phyloP scores from a whole-genome alignment of 2,113 vertebrate species.

The Hiodon alosoides region DNA sequence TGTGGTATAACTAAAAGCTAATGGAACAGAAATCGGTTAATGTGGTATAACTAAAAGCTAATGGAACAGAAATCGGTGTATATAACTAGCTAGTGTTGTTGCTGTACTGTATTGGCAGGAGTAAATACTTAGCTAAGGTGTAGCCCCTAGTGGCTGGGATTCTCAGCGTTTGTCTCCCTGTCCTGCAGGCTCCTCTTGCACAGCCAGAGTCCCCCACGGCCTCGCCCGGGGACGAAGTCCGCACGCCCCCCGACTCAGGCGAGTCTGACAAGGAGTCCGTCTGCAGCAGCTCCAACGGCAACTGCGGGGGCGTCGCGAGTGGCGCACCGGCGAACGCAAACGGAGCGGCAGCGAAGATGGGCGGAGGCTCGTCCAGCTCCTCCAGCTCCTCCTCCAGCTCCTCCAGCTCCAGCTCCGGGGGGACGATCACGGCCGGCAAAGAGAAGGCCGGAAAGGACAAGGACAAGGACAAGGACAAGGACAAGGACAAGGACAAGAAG shows the following conservation, averaged over 20 bases:
- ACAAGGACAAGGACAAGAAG: slow-evolving; percentile 81
- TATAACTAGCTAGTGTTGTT: too few species aligned
- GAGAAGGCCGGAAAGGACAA: slow-evolving; percentile 60
- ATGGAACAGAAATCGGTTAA: too few species aligned
- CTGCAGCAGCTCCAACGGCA: slow-evolving; percentile 86
- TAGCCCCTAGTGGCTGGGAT: too few species aligned
- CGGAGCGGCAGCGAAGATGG: slow-evolving; percentile 25
- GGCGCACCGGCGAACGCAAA: slow-evolving; percentile 1
- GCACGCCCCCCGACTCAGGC: slow-evolving; percentile 80
- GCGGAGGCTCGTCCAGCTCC: slow-evolving; percentile 7
- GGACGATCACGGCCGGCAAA: slow-evolving; percentile 45
- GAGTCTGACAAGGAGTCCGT: slow-evolving; percentile 95
- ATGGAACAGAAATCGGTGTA: too few species aligned
- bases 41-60: too few species aligned
- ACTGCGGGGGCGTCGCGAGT: slow-evolving; percentile 48
- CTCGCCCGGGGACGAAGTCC: slow-evolving; percentile 79
- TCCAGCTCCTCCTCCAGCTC: slow-evolving; percentile 62
- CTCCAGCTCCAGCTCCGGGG: slow-evolving; percentile 53
- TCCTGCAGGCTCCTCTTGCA: slow-evolving; percentile 78
- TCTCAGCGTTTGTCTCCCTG: neutral
- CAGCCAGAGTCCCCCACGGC: slow-evolving; percentile 92
- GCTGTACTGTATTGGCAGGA: too few species aligned
- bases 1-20: too few species aligned
- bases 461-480: slow-evolving; percentile 54
- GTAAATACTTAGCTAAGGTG: too few species aligned